phyloP scores from a whole-genome alignment of 1,140 invertebrate species.

The Pseudoatta argentina region DNA sequence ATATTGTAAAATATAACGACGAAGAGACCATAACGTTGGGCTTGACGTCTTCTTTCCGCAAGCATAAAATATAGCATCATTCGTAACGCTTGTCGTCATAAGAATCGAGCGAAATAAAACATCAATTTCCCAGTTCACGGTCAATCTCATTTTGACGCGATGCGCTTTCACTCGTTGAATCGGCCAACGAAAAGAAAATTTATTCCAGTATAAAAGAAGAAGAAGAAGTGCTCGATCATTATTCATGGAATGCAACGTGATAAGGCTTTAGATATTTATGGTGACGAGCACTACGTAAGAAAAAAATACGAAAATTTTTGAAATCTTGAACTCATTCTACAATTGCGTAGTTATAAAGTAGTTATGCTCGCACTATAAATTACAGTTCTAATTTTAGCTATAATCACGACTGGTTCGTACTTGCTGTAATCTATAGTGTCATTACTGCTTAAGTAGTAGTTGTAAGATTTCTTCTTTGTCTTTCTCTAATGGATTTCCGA shows the following conservation, averaged over 20 bases:
- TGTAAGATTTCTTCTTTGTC: no score
- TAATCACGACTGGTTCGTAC: no score
- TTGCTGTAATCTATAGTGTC: no score
- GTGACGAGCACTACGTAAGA: background rate
- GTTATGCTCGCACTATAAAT: no score
- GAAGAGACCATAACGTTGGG: background rate
- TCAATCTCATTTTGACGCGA: conserved; percentile 16
- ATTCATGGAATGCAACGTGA: background rate
- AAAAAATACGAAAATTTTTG: background rate
- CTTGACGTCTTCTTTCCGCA: background rate
- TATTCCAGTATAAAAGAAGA: background rate
- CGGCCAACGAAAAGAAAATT: conserved; percentile 12
- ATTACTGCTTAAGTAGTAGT: no score
- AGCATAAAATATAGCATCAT: background rate
- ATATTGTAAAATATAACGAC: background rate
- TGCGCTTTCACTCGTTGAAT: conserved; percentile 23
- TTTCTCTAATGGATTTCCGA: no score
- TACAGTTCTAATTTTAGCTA: no score
- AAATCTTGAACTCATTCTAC: no score
- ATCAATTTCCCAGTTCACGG: conserved; percentile 9
- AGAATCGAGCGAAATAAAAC: background rate
- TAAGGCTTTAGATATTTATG: background rate
- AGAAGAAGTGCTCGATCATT: background rate
- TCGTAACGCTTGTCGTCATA: background rate
- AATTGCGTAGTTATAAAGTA: no score